These are phyloP conservation scores for Phalacrocorax carbo DNA, from an alignment of 2,113 vertebrate species.

Conservation along the genomic window DNA sequence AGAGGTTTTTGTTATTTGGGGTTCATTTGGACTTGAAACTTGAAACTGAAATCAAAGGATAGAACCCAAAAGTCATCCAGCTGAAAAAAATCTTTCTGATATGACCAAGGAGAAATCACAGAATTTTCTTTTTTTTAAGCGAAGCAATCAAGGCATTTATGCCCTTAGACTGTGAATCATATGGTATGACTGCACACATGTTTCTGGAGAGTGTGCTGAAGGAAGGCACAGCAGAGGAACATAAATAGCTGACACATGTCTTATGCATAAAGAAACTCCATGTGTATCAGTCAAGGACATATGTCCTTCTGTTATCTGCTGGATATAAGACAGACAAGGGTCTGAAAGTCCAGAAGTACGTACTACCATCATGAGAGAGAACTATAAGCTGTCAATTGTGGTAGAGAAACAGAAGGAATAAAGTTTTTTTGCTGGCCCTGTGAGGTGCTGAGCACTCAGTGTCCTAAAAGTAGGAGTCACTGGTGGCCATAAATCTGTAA, in stretches of 20 bases:
- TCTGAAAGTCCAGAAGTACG: background rate
- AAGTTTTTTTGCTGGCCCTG: background rate
- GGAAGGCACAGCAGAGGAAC: background rate
- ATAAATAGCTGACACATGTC: background rate
- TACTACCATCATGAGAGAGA: background rate
- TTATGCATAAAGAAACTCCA: background rate
- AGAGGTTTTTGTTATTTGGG: conserved; percentile 12
- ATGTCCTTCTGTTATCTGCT: background rate
- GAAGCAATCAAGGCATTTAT: background rate
- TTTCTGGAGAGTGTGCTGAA: background rate
- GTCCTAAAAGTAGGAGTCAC: background rate
- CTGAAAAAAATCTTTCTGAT: conserved; percentile 24
- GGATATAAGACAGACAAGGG: background rate
- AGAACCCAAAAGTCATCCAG: background rate
- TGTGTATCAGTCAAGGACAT: background rate
- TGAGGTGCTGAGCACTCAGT: background rate
- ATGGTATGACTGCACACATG: background rate
- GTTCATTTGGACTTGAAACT: conserved; percentile 32
- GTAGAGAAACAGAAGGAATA: background rate
- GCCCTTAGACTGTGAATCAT: background rate
- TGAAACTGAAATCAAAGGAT: conserved; percentile 29
- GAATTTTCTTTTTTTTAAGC: background rate
- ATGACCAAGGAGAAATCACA: background rate
- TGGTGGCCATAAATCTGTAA: background rate
- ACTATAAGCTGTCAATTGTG: background rate